Conservation (phyloP, 2,888 invertebrate genomes). For the Pterostichus niger region DNA sequence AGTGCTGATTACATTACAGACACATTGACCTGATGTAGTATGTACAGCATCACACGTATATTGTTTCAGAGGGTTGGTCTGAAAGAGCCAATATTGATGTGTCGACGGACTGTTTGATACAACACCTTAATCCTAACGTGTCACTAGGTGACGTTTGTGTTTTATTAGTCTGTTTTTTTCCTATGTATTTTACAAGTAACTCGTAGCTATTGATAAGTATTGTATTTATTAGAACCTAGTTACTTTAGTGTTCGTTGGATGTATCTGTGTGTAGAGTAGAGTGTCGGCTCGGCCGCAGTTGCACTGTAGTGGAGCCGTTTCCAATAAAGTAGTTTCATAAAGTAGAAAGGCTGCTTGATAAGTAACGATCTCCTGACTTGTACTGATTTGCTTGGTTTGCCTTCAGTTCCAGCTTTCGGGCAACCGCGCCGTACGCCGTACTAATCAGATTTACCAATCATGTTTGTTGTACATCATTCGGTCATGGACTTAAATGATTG, state of each 20-base stretch:
- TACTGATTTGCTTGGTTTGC: slow-evolving; percentile 68
- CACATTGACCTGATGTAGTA: slow-evolving; percentile 40
- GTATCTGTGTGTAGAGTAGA: slow-evolving; percentile 78
- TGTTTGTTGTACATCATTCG: slow-evolving; percentile 27
- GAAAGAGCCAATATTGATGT: slow-evolving; percentile 70
- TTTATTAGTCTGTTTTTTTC: slow-evolving; percentile 71
- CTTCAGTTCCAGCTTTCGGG: slow-evolving; percentile 63
- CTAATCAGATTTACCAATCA: slow-evolving; percentile 26
- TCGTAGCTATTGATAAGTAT: slow-evolving; percentile 74
- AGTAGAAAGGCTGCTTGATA: slow-evolving; percentile 78
- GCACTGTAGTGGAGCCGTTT: slow-evolving; percentile 79
- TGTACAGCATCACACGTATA: slow-evolving; percentile 50
- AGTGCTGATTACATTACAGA: slow-evolving; percentile 53
- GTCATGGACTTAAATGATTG: slow-evolving; percentile 14
- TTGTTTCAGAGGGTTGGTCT: slow-evolving; percentile 70
- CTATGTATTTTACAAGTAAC: slow-evolving; percentile 76
- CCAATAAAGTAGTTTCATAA: slow-evolving; percentile 80
- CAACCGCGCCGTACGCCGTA: slow-evolving; percentile 53
- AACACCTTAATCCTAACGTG: slow-evolving; percentile 65
- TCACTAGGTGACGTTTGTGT: slow-evolving; percentile 66
- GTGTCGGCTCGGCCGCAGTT: slow-evolving; percentile 74
- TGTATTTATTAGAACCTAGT: slow-evolving; percentile 72
- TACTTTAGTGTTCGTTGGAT: slow-evolving; percentile 76
- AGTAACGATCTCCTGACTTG: slow-evolving; percentile 71
- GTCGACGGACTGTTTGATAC: slow-evolving; percentile 67